Evolutionary conservation across 2,113 vertebrate species (phyloP), one percentile per base, ranked within the genome.

Genomic region (Rhizomys pruinosus): DNA sequence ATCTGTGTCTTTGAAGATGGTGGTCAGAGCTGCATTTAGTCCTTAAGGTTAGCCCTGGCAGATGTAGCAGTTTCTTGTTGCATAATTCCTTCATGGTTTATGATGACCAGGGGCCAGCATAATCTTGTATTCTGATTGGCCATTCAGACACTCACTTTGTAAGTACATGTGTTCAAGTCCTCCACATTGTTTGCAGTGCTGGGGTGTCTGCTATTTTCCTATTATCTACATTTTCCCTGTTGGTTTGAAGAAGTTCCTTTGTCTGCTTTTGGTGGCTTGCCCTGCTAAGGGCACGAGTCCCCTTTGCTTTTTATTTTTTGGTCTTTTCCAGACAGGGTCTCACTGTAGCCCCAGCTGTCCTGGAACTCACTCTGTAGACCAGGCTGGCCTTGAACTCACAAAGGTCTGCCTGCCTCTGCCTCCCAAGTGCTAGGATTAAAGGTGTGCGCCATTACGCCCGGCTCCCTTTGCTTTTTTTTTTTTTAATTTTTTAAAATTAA

Each of bases 21-120:
- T 2, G 1, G 2, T 59, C 0, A 42, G 72, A n/a, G 23, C 37
- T 39, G 4, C 2, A 7, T 12, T 25, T 29, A 22, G n/a, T 27
- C 25, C 42, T 64, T 20, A 12, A 8, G 4, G 4, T 8, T 6
- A 55, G 25, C 25, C 34, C 63, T 73, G 57, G 5, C 44, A 57
- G 22, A 29, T 5, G 0, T 3, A 0, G 19, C 42, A 25, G 10
- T 20, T 20, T 2, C 64, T 47, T 0, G 7, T 39, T 47, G 16
- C 57, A 39, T 0, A 23, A 0, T 11, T 47, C 52, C 10, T n/a
- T 29, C 16, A 5, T 2, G 42, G 20, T 8, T 34, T 79, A 5
- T 4, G n/a, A 61, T 61, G 78, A 17, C n/a, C 27, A 9, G 22
- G 11, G 4, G 5, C 2, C 20, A 0, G 4, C 17, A 4, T 47